Conservation (phyloP, 1,140 invertebrate species). For the Bactericera cockerelli region DNA sequence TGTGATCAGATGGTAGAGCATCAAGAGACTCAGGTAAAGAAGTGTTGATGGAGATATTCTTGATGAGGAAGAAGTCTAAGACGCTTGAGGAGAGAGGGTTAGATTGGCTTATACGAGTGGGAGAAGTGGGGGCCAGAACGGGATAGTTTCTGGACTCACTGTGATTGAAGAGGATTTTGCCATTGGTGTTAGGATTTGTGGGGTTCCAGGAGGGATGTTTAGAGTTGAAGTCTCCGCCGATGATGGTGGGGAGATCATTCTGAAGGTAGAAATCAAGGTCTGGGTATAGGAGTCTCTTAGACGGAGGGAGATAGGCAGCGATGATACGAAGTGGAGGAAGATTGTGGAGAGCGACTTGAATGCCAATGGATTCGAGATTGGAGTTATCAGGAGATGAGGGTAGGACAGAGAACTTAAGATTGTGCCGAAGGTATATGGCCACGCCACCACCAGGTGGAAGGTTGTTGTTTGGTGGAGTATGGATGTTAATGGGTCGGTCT, state of each 20-base stretch:
- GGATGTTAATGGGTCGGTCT: background rate
- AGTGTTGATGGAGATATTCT: background rate
- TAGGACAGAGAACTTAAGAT: background rate
- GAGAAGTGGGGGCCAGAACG: background rate
- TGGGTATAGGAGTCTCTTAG: conserved; percentile 3
- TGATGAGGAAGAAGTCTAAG: background rate
- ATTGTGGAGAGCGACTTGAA: conserved; percentile 3
- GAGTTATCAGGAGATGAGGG: background rate
- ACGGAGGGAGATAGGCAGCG: conserved; percentile 3
- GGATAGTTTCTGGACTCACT: background rate
- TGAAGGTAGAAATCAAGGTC: background rate
- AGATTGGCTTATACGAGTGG: background rate
- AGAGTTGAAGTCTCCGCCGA: conserved; percentile 10
- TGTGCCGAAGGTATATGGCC: background rate
- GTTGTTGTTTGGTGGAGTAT: background rate
- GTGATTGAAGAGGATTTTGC: background rate
- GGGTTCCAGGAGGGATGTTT: background rate
- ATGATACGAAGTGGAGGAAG: background rate
- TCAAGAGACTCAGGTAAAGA: background rate
- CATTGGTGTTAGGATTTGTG: background rate
- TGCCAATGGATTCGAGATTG: background rate
- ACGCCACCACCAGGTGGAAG: no score
- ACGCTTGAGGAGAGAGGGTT: background rate
- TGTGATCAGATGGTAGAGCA: background rate
- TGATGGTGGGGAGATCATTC: background rate